Base-by-base conservation (phyloP, 2,113 vertebrate species). In the Brachypodius melanocephalos region DNA sequence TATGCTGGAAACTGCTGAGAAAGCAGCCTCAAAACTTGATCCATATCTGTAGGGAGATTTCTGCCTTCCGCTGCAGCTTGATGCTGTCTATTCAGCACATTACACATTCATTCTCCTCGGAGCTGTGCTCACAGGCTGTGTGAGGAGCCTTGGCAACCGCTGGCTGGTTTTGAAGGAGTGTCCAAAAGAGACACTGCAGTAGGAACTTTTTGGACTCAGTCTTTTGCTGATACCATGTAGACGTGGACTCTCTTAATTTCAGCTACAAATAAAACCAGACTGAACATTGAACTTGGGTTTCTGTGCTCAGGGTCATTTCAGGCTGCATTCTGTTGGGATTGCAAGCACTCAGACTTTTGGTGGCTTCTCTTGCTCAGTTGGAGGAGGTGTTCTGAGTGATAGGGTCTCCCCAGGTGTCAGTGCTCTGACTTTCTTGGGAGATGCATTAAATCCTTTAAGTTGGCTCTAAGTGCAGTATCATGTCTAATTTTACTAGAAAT, bases 241-340 rank as follows among this genome's bases (percentile, higher is more conserved):
- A 58, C 14, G 14, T 15, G 21, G 9, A 8, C 28, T 36, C 13
- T 48, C 10, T 29, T 45, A 32, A 22, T 67, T 87, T 8, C 16
- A 45, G 24, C 6, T 67, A 13, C 10, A 71, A 15, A 14, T 42
- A 10, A 49, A 71, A 71, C 6, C 9, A 19, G 25, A 14, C 26
- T 21, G 21, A 58, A 11, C 3, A 4, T 16, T 34, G 10, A 66
- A 67, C 17, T 32, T 1, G 16, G 11, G 4, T 40, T 68, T 61
- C 11, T 24, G 20, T 38, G 13, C 14, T 79, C n/a, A 36, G 38
- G 8, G 1, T 46, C 1, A 0, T n/a, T 85, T 68, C 12, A 21
- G 57, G 34, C 40, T 84, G 52, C 1, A 1, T 55, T 88, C 25
- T 74, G 0, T 45, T 68, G 43, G 7, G 14, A 18, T 51, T 72